Conservation (phyloP, 2,888 invertebrate genomes). For the Campaea margaritaria region DNA sequence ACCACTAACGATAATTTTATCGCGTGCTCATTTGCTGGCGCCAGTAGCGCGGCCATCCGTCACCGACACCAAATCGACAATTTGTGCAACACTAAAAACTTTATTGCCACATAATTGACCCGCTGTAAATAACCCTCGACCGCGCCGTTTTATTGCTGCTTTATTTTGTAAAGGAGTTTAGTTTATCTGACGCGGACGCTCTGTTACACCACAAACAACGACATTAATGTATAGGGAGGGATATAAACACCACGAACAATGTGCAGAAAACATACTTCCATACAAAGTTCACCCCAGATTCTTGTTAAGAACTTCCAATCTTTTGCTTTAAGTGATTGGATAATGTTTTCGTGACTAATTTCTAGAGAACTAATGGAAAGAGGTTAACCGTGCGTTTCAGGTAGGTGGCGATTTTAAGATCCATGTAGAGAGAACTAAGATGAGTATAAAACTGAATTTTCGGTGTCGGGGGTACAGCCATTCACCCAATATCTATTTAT, state of each 20-base stretch:
- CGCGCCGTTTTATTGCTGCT: constrained; percentile 61
- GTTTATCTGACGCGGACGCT: constrained; percentile 29
- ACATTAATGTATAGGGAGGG: constrained; percentile 17
- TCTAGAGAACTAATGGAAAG: too few species aligned
- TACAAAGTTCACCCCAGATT: constrained; percentile 18
- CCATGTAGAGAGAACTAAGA: too few species aligned
- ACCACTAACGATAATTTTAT: constrained; percentile 86
- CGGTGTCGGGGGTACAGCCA: too few species aligned
- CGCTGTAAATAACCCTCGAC: constrained; percentile 70
- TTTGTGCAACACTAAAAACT: constrained; percentile 83
- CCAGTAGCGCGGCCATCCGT: constrained; percentile 82
- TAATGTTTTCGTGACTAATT: background rate
- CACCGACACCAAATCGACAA: constrained; percentile 81
- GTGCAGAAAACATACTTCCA: constrained; percentile 19
- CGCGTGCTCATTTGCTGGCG: constrained; percentile 85
- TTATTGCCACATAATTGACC: constrained; percentile 83
- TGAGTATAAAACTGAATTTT: too few species aligned
- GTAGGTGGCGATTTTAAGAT: too few species aligned
- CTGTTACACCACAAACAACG: constrained; percentile 23
- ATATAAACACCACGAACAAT: constrained; percentile 15
- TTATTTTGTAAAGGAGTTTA: constrained; percentile 55
- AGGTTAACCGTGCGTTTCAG: too few species aligned
- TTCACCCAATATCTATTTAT: too few species aligned
- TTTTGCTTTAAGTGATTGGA: constrained; percentile 6
- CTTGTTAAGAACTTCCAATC: constrained; percentile 17